A percentile compares a stretch with the other conserved stretches of the same genome.
Evolutionary conservation across 2,113 vertebrate species (phyloP).

Genomic region (Dryoscopus gambensis): DNA sequence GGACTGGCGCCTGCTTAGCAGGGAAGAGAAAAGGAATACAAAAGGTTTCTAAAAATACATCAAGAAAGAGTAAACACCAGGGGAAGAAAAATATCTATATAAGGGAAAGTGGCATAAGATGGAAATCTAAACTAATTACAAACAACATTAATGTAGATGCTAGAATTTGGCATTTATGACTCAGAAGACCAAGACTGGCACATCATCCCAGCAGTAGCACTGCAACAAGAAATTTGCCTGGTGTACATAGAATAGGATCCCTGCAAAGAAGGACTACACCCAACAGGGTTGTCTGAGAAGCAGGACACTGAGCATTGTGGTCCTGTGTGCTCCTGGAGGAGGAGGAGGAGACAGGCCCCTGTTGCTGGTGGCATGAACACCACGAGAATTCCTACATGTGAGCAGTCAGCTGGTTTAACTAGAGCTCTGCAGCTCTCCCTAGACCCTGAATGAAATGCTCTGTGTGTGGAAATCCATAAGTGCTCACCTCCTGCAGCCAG

Average conservation of each 20-base stretch:
- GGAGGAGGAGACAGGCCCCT: background rate
- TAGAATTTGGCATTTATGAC: background rate
- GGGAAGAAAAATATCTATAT: background rate
- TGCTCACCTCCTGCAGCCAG: background rate
- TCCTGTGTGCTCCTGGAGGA: background rate
- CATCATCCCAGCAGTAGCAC: background rate
- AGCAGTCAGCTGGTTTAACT: background rate
- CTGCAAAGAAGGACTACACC: background rate
- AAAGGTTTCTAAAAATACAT: slow-evolving; percentile 4
- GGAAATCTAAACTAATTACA: background rate
- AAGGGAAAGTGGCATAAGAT: background rate
- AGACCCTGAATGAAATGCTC: background rate
- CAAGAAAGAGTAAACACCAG: background rate
- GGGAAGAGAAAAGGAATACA: background rate
- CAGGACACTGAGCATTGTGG: background rate
- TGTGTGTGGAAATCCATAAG: background rate
- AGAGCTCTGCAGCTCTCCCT: background rate
- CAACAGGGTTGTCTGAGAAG: background rate
- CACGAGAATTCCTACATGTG: too few species aligned
- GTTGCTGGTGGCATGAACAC: background rate
- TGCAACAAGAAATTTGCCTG: background rate
- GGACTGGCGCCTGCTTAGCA: background rate
- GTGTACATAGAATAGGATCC: background rate
- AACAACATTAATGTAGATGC: background rate
- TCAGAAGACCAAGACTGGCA: background rate